phyloP scores from a whole-genome alignment of 53 echinoderm and acorn worm genomes.

The Mesocentrotus franciscanus region DNA sequence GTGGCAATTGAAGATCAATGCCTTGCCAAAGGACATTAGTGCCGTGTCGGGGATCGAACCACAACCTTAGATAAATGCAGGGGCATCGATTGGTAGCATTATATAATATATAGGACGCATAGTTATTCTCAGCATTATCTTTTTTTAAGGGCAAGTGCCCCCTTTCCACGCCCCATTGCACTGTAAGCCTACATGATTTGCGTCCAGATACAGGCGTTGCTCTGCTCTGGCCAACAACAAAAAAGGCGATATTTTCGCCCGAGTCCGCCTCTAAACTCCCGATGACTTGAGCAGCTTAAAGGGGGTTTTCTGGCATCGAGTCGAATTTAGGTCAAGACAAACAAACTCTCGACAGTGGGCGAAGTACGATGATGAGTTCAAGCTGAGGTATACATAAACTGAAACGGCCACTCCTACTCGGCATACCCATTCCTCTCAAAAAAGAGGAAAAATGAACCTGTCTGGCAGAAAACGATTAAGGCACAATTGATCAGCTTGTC shows the following conservation, averaged over 20 bases:
- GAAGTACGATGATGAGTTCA: slow-evolving; percentile 56
- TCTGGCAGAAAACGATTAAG: neutral
- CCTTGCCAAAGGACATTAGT: too few relatives aligned
- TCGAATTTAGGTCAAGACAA: slow-evolving; percentile 59
- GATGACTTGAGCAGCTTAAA: slow-evolving; percentile 2
- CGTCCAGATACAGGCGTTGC: neutral
- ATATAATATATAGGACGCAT: neutral
- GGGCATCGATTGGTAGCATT: neutral
- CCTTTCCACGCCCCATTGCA: neutral
- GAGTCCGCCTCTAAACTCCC: slow-evolving; percentile 22
- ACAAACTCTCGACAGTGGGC: slow-evolving; percentile 48
- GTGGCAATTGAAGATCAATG: too few relatives aligned
- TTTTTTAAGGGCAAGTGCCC: neutral
- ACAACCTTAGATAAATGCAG: neutral
- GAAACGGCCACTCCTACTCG: neutral
- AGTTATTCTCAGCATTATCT: neutral
- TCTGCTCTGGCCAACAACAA: neutral
- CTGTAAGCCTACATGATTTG: neutral
- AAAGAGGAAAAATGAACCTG: neutral
- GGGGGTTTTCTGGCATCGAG: slow-evolving; percentile 23
- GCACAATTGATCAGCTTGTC: neutral
- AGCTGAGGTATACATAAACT: slow-evolving; percentile 26
- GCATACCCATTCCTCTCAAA: neutral
- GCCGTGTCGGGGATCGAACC: too few relatives aligned
- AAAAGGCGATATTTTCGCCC: neutral